Evolutionary conservation across 2,797 vertebrate species (phyloP).

Genomic region (Mus caroli): DNA sequence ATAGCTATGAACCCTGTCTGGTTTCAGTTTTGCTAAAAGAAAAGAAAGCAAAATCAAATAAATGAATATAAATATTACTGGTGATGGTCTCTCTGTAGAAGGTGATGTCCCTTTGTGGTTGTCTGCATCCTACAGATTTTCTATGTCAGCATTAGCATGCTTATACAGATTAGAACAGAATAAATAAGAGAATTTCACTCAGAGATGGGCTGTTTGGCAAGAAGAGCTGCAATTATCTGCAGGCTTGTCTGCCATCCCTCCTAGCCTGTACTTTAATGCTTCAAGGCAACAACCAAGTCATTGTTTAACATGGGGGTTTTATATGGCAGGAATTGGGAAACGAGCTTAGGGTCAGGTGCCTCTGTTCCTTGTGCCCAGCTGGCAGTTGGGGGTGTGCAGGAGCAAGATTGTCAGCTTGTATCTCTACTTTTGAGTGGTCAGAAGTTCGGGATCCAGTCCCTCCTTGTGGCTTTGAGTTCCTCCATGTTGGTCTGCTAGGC

Average conservation of each 20-base stretch:
- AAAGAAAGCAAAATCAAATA: not conserved
- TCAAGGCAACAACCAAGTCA: not conserved
- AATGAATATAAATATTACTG: constrained; percentile 1
- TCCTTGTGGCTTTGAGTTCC: not conserved
- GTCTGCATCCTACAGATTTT: not conserved
- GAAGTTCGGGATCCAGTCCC: not conserved
- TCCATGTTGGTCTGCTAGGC: not conserved
- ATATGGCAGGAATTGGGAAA: not conserved
- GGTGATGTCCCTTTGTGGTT: not conserved
- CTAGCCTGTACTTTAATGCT: not conserved
- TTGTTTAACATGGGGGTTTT: not conserved
- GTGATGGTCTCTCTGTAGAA: constrained; percentile 21
- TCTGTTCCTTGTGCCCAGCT: not conserved
- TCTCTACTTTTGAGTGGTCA: not conserved
- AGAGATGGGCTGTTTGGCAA: not conserved
- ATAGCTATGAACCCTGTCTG: not conserved
- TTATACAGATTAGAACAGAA: not conserved
- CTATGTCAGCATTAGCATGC: not conserved
- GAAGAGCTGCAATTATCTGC: not conserved
- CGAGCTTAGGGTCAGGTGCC: not conserved
- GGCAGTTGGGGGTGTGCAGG: not conserved
- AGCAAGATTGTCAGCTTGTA: not conserved
- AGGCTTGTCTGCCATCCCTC: not conserved
- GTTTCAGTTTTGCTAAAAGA: constrained; percentile 51
- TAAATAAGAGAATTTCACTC: not conserved